These are phyloP conservation scores for Dicyrtoma fusca DNA, from an alignment of 2,888 invertebrate species.

Conservation along the genomic window DNA sequence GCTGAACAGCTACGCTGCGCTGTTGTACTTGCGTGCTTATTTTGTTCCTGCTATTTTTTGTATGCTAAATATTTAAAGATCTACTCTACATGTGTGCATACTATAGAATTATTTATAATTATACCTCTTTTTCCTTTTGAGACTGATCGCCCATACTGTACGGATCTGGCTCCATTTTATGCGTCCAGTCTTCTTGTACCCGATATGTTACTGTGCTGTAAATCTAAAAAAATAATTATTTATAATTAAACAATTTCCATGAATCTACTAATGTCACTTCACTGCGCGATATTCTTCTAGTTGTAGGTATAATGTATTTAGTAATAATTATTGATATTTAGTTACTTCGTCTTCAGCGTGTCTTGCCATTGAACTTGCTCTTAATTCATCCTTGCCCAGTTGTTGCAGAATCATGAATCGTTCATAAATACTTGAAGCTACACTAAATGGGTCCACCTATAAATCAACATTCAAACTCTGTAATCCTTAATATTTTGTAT, in stretches of 20 bases:
- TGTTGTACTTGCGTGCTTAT: no score
- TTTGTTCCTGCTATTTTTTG: no score
- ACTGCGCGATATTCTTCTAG: no score
- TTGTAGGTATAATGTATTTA: no score
- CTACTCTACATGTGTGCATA: no score
- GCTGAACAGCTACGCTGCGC: no score
- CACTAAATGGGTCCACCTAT: conserved; percentile 43
- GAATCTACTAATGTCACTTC: no score
- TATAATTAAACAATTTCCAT: conserved; percentile 2
- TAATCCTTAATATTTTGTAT: not conserved
- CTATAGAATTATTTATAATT: no score
- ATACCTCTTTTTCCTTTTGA: conserved; percentile 41
- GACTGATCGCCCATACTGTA: conserved; percentile 28
- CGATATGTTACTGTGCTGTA: conserved; percentile 48
- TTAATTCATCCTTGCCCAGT: conserved; percentile 45
- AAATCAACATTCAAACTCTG: not conserved
- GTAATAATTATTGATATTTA: not conserved
- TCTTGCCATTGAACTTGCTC: conserved; percentile 42
- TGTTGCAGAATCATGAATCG: conserved; percentile 45
- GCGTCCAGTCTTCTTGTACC: conserved; percentile 53
- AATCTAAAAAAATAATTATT: conserved; percentile 37
- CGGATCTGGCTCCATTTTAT: conserved; percentile 51
- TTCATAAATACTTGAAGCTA: conserved; percentile 46
- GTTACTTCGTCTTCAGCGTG: conserved; percentile 49
- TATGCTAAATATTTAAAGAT: no score